Evolutionary conservation across 2,888 invertebrate species (phyloP).

Genomic region (Apeira syringaria): DNA sequence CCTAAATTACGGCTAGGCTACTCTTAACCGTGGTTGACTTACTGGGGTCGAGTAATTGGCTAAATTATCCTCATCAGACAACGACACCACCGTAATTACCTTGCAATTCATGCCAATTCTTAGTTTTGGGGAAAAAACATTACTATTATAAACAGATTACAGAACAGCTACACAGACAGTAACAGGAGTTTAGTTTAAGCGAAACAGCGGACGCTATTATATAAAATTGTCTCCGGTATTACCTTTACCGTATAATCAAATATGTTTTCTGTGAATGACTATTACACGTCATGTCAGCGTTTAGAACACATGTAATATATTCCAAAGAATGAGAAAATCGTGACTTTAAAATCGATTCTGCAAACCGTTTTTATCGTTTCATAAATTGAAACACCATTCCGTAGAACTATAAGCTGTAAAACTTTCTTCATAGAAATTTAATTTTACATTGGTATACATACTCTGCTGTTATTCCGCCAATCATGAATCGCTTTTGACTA

Average conservation of each 20-base stretch:
- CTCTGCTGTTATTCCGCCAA: too few relatives aligned
- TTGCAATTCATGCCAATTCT: constrained; percentile 58
- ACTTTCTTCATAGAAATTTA: constrained; percentile 2
- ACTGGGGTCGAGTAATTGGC: constrained; percentile 53
- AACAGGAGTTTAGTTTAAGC: constrained; percentile 46
- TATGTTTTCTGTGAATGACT: constrained; percentile 28
- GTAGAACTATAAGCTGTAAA: constrained; percentile 6
- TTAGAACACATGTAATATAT: not conserved
- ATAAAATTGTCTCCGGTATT: constrained; percentile 40
- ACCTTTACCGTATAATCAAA: constrained; percentile 32
- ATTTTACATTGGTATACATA: constrained; percentile 1
- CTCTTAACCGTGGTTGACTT: constrained; percentile 57
- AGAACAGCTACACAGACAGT: constrained; percentile 54
- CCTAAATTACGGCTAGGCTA: constrained; percentile 66
- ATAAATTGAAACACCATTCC: constrained; percentile 4
- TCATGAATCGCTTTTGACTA: too few relatives aligned
- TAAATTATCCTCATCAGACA: constrained; percentile 67
- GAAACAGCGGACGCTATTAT: constrained; percentile 51
- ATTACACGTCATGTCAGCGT: not conserved
- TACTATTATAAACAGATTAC: constrained; percentile 78
- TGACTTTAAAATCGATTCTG: constrained; percentile 4
- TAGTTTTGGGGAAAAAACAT: constrained; percentile 58
- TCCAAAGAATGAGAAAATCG: not conserved
- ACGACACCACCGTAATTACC: constrained; percentile 62
- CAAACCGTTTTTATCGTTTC: constrained; percentile 7